Evolutionary conservation across 2,113 vertebrate species (phyloP).

Genomic region (Catharus bicknelli): DNA sequence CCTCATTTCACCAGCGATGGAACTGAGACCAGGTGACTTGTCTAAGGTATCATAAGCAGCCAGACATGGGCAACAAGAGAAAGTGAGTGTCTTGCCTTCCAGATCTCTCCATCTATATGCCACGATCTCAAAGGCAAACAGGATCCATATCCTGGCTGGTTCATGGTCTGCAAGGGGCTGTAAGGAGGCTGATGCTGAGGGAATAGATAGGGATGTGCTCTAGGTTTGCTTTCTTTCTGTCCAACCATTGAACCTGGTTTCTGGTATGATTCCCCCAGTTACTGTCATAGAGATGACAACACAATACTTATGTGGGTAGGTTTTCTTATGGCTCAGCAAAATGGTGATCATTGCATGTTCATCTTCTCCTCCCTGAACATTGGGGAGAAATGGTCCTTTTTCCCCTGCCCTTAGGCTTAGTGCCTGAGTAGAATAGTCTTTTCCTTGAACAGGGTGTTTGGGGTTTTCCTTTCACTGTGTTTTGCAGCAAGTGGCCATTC

Average conservation of each 20-base stretch:
- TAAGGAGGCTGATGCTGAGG: background rate
- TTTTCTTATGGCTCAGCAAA: slow-evolving; percentile 6
- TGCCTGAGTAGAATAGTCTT: background rate
- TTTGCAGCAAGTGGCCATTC: background rate
- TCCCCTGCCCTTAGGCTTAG: background rate
- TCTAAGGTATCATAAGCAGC: background rate
- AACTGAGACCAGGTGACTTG: background rate
- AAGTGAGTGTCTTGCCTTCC: background rate
- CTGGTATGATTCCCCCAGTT: background rate
- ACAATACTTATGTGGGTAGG: background rate
- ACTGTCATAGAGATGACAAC: background rate
- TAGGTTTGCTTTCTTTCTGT: background rate
- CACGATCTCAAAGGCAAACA: background rate
- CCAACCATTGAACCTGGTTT: background rate
- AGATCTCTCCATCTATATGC: background rate
- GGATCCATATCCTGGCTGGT: background rate
- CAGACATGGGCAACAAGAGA: background rate
- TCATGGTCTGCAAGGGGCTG: accelerated
- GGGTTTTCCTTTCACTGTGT: background rate
- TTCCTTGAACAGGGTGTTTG: background rate
- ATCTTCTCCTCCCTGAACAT: background rate
- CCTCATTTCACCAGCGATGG: background rate
- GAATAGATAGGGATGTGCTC: background rate
- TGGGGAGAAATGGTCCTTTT: background rate
- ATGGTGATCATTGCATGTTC: background rate